phyloP scores from a whole-genome alignment of 2,888 invertebrate genomes.

The Morpho deidamia region DNA sequence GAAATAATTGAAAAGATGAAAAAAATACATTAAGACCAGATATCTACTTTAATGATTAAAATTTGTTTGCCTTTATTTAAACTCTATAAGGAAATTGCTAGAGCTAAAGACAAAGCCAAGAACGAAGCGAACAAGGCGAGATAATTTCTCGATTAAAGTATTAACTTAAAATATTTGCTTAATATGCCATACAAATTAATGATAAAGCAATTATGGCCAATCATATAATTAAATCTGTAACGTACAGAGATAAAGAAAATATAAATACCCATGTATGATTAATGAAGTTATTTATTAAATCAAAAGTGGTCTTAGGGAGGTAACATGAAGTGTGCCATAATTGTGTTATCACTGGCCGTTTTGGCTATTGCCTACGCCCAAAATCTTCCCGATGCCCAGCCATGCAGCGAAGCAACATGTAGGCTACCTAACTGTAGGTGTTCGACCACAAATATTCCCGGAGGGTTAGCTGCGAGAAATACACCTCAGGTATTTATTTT shows the following conservation, averaged over 20 bases:
- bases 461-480: conserved; percentile 50
- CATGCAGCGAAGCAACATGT: conserved; percentile 57
- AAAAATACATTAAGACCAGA: too few species aligned
- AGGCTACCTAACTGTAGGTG: conserved; percentile 76
- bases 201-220: conserved; percentile 1
- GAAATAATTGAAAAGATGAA: too few species aligned
- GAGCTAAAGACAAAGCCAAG: too few species aligned
- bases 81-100: too few species aligned
- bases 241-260: conserved; percentile 5
- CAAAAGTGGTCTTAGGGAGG: background rate
- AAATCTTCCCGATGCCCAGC: conserved; percentile 36
- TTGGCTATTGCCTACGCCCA: background rate
- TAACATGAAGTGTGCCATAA: conserved; percentile 9
- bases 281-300: background rate
- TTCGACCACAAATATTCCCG: conserved; percentile 64
- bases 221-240: conserved; percentile 3
- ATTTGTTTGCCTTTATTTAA: too few species aligned
- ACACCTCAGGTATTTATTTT: conserved; percentile 68
- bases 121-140: too few species aligned
- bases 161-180: background rate
- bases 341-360: conserved; percentile 1
- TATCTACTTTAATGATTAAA: too few species aligned
- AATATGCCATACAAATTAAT: background rate
- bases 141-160: background rate
- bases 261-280: conserved; percentile 9